Evolutionary conservation across 2,113 vertebrate species (phyloP).

Genomic region (Drymodes brunneopygia): DNA sequence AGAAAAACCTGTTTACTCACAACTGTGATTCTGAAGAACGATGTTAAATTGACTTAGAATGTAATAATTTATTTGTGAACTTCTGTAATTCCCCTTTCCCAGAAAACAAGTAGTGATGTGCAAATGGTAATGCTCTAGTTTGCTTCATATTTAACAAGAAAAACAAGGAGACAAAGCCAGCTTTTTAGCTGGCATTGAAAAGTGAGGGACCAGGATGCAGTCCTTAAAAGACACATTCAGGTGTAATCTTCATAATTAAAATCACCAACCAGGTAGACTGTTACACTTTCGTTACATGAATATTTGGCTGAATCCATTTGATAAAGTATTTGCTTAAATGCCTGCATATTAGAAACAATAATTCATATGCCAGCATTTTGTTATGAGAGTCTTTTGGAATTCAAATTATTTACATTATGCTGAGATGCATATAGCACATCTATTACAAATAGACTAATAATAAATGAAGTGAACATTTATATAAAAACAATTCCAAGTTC

Average conservation of each 20-base stretch:
- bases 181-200: neutral
- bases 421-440: conserved; percentile 48
- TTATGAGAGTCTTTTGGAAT: neutral
- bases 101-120: neutral
- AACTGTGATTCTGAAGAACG: neutral
- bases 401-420: conserved; percentile 65
- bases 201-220: neutral
- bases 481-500: conserved; percentile 69
- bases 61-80: neutral
- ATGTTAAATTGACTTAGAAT: neutral
- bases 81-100: neutral
- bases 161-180: neutral
- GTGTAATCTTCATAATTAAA: neutral
- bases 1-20: neutral
- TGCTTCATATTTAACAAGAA: neutral
- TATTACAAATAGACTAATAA: conserved; percentile 58
- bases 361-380: conserved; percentile 48
- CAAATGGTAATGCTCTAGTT: neutral
- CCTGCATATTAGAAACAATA: conserved; percentile 41
- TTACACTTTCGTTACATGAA: neutral
- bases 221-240: neutral
- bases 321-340: conserved; percentile 50
- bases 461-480: conserved; percentile 64
- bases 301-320: neutral
- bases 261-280: neutral